phyloP scores from a whole-genome alignment of 2,797 vertebrate genomes.

The Acomys russatus region DNA sequence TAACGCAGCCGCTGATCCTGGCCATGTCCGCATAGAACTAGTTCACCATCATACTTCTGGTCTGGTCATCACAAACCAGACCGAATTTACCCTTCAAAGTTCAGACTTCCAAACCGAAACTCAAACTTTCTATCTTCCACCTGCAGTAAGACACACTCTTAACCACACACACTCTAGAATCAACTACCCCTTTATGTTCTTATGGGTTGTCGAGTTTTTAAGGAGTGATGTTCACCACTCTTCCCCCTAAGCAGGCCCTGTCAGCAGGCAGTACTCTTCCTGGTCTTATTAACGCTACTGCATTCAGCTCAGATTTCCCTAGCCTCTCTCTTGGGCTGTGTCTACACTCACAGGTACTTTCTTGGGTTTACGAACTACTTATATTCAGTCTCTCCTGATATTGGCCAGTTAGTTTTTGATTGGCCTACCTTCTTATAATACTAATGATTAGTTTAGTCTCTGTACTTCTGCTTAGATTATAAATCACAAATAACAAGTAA shows the following conservation, averaged over 20 bases:
- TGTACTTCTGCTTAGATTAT: background rate
- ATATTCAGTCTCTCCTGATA: background rate
- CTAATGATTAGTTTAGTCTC: background rate
- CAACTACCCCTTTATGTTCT: background rate
- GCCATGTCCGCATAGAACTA: background rate
- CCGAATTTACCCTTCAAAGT: background rate
- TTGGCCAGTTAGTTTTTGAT: background rate
- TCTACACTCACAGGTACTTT: background rate
- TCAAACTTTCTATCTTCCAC: background rate
- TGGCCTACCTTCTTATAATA: background rate
- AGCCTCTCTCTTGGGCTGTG: background rate
- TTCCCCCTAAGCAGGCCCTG: background rate
- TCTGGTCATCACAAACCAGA: constrained; percentile 9
- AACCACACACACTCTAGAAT: background rate
- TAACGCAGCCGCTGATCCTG: background rate
- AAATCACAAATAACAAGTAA: background rate
- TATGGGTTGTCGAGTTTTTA: background rate
- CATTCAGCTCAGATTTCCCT: background rate
- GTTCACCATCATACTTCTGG: background rate
- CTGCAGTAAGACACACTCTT: background rate
- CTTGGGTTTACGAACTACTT: background rate
- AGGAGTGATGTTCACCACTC: background rate
- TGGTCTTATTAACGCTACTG: background rate
- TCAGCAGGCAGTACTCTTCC: background rate
- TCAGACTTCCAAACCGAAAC: background rate